Conservation (phyloP, 2,797 vertebrate species). For the Cyclura pinguis region DNA sequence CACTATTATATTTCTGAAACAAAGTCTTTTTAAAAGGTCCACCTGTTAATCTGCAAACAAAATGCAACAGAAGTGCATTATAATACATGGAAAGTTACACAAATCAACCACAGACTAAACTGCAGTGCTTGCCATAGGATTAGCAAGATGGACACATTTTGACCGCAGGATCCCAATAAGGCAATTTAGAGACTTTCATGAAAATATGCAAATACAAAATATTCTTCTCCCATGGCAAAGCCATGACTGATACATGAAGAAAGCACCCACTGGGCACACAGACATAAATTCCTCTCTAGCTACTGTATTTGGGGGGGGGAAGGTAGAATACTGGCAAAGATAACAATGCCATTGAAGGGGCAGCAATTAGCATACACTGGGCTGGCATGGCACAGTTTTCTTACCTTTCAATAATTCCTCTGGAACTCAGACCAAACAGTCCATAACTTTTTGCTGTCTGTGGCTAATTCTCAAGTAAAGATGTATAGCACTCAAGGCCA, state of each 20-base stretch:
- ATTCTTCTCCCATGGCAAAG: background rate
- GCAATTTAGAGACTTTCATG: background rate
- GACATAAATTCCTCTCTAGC: background rate
- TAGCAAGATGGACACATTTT: no score
- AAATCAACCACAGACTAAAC: no score
- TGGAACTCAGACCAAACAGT: background rate
- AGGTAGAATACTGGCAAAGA: background rate
- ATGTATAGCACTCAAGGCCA: background rate
- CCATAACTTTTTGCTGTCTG: background rate
- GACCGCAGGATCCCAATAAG: no score
- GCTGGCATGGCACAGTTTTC: background rate
- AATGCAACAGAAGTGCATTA: no score
- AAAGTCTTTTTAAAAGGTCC: no score
- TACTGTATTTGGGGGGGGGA: background rate
- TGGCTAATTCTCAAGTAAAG: background rate
- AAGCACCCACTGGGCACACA: background rate
- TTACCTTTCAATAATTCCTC: background rate
- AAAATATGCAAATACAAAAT: conserved; percentile 43
- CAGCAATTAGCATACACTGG: background rate
- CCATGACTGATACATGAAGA: background rate
- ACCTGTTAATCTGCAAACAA: no score
- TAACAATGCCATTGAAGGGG: background rate
- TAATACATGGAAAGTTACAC: no score
- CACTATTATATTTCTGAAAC: no score
- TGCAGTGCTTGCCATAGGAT: no score